Conservation (phyloP, 2,888 invertebrate species). For the Acanthoscelides obtectus region DNA sequence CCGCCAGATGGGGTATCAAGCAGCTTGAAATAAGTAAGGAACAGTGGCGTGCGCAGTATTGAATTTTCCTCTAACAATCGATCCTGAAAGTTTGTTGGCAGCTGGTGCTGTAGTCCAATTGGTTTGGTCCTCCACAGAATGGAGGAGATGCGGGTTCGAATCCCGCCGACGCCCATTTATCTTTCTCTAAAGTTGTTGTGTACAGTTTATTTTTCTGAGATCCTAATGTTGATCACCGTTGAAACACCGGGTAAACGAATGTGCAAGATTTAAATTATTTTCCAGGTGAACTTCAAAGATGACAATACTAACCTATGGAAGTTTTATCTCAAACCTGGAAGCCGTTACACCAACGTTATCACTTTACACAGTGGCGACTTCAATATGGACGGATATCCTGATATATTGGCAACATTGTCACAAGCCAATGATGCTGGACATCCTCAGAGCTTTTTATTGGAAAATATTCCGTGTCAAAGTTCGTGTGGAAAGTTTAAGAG, state of each 20-base stretch:
- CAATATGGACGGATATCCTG: conserved; percentile 95
- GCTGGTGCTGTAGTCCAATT: too few relatives aligned
- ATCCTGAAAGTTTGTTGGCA: too few relatives aligned
- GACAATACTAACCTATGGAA: conserved; percentile 62
- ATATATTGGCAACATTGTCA: conserved; percentile 72
- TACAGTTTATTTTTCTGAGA: too few relatives aligned
- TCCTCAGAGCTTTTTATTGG: conserved; percentile 67
- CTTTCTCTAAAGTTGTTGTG: too few relatives aligned
- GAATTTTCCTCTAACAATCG: too few relatives aligned
- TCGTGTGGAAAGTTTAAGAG: conserved; percentile 63
- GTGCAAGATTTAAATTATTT: background rate
- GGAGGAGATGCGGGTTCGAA: too few relatives aligned
- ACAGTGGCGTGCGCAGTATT: too few relatives aligned
- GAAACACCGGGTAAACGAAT: background rate
- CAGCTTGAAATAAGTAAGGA: too few relatives aligned
- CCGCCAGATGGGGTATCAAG: too few relatives aligned
- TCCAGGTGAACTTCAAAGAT: conserved; percentile 59
- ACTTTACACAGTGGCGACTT: conserved; percentile 87
- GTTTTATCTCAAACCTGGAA: conserved; percentile 46
- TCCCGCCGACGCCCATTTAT: too few relatives aligned
- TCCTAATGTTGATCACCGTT: too few relatives aligned
- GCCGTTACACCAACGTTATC: conserved; percentile 65
- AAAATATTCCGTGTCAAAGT: conserved; percentile 69
- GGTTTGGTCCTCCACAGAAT: too few relatives aligned
- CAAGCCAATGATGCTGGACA: conserved; percentile 26